Evolutionary conservation across 2,888 invertebrate species (phyloP).

Genomic region (Baccha elongata): DNA sequence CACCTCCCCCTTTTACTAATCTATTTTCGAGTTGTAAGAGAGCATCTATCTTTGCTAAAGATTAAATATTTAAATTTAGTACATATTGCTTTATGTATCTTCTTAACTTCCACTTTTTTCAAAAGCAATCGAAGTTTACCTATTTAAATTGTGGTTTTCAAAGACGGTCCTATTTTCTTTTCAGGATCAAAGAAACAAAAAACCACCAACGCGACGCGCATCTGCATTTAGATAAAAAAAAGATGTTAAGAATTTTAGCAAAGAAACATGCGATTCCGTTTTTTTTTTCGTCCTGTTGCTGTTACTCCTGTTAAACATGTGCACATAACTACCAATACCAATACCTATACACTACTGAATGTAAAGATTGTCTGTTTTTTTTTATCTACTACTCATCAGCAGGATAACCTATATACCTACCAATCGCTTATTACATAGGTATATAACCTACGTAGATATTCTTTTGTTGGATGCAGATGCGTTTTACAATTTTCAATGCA

Average conservation of each 20-base stretch:
- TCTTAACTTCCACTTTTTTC: no score
- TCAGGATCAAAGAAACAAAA: background rate
- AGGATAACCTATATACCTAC: background rate
- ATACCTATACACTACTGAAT: background rate
- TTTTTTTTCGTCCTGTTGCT: conserved; percentile 18
- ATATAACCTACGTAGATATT: conserved; percentile 24
- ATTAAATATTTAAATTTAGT: no score
- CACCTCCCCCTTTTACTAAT: no score
- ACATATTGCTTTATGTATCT: no score
- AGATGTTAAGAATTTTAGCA: conserved; percentile 44
- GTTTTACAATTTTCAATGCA: conserved; percentile 62
- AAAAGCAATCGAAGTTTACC: no score
- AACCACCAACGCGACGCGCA: conserved; percentile 41
- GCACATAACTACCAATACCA: conserved; percentile 19
- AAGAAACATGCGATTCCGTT: conserved; percentile 67
- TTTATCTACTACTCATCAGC: conserved; percentile 12
- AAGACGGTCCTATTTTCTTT: background rate
- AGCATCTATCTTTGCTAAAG: no score
- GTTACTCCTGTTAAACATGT: conserved; percentile 21
- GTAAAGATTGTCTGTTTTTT: background rate
- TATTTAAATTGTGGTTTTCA: background rate
- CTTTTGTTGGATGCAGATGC: conserved; percentile 69
- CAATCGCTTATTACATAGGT: background rate
- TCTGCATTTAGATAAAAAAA: conserved; percentile 22
- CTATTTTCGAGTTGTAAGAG: no score